phyloP scores from a whole-genome alignment of 2,888 invertebrate species.

The Perdita meconis region DNA sequence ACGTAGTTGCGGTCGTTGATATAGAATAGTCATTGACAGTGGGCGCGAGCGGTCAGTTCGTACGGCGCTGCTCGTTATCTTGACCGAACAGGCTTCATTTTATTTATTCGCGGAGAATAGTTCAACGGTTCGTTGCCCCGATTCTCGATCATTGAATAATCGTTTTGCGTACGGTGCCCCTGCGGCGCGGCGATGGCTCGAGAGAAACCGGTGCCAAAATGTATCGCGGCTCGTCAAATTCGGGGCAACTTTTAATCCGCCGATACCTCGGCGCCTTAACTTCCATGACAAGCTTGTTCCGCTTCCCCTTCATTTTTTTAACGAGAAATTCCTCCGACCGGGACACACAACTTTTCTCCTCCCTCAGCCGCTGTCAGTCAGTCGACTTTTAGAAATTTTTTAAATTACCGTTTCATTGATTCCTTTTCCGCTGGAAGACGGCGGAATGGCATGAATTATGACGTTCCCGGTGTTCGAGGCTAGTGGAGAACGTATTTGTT shows the following conservation, averaged over 20 bases:
- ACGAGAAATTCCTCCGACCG: not conserved
- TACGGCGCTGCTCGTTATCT: slow-evolving; percentile 43
- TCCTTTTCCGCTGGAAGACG: not conserved
- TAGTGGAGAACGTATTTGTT: too few relatives aligned
- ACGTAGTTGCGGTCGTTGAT: slow-evolving; percentile 11
- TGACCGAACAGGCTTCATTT: slow-evolving; percentile 41
- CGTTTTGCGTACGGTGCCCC: not conserved
- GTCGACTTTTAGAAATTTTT: not conserved
- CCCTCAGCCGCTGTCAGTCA: not conserved
- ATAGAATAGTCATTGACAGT: slow-evolving; percentile 24
- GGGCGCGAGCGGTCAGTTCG: not conserved
- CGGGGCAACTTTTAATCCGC: not conserved
- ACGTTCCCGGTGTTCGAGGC: too few relatives aligned
- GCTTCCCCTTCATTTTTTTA: not conserved
- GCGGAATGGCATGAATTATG: too few relatives aligned
- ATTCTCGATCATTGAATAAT: slow-evolving; percentile 22
- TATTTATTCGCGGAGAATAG: slow-evolving; percentile 36
- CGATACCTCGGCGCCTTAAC: slow-evolving; percentile 1
- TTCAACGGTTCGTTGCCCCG: slow-evolving; percentile 52
- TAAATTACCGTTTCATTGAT: not conserved
- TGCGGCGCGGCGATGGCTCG: not conserved
- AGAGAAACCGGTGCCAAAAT: slow-evolving; percentile 31
- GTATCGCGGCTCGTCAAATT: not conserved
- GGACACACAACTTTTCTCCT: not conserved
- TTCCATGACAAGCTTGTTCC: slow-evolving; percentile 9